These are phyloP conservation scores for Sphaeridia pumilis DNA, from an alignment of 2,888 invertebrate genomes.

Conservation along the genomic window DNA sequence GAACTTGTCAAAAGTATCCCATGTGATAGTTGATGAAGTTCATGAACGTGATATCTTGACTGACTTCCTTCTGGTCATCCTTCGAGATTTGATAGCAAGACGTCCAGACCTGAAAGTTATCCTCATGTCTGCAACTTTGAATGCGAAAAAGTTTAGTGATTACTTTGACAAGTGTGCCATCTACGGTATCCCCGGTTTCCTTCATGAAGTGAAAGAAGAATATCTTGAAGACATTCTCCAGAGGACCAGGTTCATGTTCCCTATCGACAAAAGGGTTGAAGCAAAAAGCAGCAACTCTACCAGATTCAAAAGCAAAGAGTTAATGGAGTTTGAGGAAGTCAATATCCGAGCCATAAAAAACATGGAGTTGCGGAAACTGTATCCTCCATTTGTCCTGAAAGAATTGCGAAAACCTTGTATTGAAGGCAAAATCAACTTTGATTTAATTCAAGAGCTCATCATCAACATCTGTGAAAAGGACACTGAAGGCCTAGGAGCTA, in stretches of 20 bases:
- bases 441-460: conserved; percentile 56
- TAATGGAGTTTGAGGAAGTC: not conserved
- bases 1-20: conserved; percentile 55
- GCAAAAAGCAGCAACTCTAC: not conserved
- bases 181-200: conserved; percentile 71
- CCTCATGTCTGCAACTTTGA: conserved; percentile 89
- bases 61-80: conserved; percentile 71
- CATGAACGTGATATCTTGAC: conserved; percentile 77
- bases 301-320: not conserved
- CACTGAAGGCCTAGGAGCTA: conserved; percentile 55
- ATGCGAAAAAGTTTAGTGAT: conserved; percentile 63
- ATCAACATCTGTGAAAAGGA: conserved; percentile 51
- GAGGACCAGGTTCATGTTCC: conserved; percentile 41
- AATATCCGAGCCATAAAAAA: not conserved
- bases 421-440: conserved; percentile 54
- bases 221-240: conserved; percentile 70
- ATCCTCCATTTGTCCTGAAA: not conserved
- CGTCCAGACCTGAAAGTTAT: conserved; percentile 45
- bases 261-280: not conserved
- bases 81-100: conserved; percentile 51
- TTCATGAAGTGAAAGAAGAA: conserved; percentile 67
- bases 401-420: conserved; percentile 46
- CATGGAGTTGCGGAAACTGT: not conserved
- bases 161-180: conserved; percentile 64
- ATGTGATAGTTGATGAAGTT: conserved; percentile 82